phyloP scores from a whole-genome alignment of 2,888 invertebrate genomes.

The Magallana nippona region DNA sequence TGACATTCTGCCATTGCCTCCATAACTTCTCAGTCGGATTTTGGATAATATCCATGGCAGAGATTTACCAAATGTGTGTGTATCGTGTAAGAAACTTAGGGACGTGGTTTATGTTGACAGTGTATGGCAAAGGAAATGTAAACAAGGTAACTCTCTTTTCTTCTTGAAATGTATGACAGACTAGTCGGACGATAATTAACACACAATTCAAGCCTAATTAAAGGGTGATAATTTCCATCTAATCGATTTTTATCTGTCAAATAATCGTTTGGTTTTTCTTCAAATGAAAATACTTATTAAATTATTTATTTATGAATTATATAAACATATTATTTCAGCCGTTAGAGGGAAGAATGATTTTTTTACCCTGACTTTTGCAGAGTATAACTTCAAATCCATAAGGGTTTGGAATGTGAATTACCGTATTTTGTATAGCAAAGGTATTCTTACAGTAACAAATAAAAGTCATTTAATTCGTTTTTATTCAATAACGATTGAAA shows the following conservation, averaged over 20 bases:
- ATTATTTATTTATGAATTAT: too few species aligned
- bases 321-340: too few species aligned
- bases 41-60: conserved; percentile 16
- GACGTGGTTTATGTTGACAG: conserved; percentile 38
- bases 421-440: not conserved
- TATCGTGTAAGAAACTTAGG: conserved; percentile 34
- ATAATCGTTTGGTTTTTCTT: too few species aligned
- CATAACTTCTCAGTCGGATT: conserved; percentile 42
- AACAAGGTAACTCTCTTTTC: conserved; percentile 25
- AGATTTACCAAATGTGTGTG: conserved; percentile 32
- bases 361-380: not conserved
- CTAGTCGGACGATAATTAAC: not conserved
- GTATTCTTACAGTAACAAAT: not conserved
- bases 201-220: not conserved
- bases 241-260: too few species aligned
- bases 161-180: too few species aligned
- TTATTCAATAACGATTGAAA: too few species aligned
- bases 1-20: conserved; percentile 38
- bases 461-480: too few species aligned
- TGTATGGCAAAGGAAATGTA: conserved; percentile 46
- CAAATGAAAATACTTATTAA: too few species aligned
- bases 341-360: too few species aligned
- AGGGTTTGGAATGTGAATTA: not conserved
- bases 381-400: conserved; percentile 14
- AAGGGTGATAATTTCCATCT: not conserved